Evolutionary conservation across 2,888 invertebrate species (phyloP).

Genomic region (Polydrusus cervinus): DNA sequence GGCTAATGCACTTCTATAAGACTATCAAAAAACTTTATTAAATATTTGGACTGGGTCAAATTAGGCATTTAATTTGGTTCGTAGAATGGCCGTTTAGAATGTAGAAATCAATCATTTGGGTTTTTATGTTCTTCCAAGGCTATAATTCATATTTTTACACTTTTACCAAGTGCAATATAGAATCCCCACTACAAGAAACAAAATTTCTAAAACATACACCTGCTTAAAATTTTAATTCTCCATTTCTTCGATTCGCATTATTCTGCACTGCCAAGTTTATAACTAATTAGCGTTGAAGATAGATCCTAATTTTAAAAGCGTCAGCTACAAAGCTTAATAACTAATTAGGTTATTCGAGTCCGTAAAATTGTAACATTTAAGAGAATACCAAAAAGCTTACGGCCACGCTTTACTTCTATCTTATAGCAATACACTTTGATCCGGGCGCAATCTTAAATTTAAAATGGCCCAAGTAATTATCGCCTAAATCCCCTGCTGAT

Average conservation of each 20-base stretch:
- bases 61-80: too few relatives aligned
- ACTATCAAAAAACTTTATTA: too few relatives aligned
- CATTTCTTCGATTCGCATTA: not conserved
- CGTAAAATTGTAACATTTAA: slow-evolving; percentile 32
- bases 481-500: slow-evolving; percentile 26
- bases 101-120: too few relatives aligned
- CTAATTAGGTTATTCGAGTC: slow-evolving; percentile 32
- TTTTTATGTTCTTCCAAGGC: too few relatives aligned
- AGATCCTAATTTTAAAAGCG: slow-evolving; percentile 29
- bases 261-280: slow-evolving; percentile 16
- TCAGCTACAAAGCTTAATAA: slow-evolving; percentile 31
- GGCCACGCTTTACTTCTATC: slow-evolving; percentile 16
- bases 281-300: slow-evolving; percentile 28
- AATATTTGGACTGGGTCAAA: too few relatives aligned
- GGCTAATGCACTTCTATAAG: too few relatives aligned
- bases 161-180: too few relatives aligned
- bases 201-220: not conserved
- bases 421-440: slow-evolving; percentile 17
- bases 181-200: not conserved
- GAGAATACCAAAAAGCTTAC: slow-evolving; percentile 16
- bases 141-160: too few relatives aligned
- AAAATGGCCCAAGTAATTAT: slow-evolving; percentile 26
- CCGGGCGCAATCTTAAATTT: slow-evolving; percentile 23
- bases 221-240: not conserved
- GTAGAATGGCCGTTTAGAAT: too few relatives aligned